phyloP scores from a whole-genome alignment of 2,113 vertebrate species.

The Phocoena phocoena region DNA sequence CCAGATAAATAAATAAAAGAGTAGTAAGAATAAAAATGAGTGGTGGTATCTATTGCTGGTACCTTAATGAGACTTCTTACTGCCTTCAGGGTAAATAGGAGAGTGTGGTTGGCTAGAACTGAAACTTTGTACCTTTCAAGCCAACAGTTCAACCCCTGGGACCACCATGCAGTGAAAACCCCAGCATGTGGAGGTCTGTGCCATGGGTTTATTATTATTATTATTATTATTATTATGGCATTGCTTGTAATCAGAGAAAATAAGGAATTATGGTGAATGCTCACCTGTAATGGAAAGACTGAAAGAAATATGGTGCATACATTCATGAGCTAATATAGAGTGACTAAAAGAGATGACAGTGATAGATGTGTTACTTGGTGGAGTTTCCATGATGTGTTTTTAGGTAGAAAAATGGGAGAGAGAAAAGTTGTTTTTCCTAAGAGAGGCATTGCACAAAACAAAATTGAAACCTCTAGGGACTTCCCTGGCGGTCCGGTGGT shows the following conservation, averaged over 20 bases:
- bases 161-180: not conserved
- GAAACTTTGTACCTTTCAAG: not conserved
- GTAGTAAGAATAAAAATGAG: not conserved
- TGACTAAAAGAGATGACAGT: not conserved
- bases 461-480: not conserved
- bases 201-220: not conserved
- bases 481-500: too few relatives aligned
- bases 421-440: not conserved
- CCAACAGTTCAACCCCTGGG: not conserved
- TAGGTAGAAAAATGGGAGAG: not conserved
- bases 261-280: not conserved
- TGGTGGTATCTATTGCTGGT: not conserved
- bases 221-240: too few relatives aligned
- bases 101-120: too few relatives aligned
- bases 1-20: not conserved
- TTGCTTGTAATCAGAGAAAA: not conserved
- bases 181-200: rapidly evolving
- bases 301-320: not conserved
- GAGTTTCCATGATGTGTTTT: not conserved
- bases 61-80: not conserved
- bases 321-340: not conserved
- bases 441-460: not conserved
- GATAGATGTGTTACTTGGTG: not conserved
- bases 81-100: not conserved
- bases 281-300: not conserved